Evolutionary conservation across 2,113 vertebrate species (phyloP).

Genomic region (Damaliscus lunatus): DNA sequence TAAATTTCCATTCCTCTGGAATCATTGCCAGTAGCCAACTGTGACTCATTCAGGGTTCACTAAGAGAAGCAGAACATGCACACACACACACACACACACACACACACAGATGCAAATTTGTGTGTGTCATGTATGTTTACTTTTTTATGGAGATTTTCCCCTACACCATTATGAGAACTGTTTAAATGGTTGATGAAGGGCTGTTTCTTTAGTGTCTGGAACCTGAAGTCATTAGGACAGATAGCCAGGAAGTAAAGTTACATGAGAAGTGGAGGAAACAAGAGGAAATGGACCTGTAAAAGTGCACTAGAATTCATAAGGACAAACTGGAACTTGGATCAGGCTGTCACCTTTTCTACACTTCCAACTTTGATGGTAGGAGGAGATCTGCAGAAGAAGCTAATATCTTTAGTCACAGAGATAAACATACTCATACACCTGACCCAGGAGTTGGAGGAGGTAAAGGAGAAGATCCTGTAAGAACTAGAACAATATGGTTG

Average conservation of each 20-base stretch:
- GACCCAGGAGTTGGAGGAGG: neutral
- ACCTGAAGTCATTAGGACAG: neutral
- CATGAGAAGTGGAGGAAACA: neutral
- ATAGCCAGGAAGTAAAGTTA: neutral
- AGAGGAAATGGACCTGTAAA: neutral
- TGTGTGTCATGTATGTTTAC: neutral
- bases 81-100: fast-evolving
- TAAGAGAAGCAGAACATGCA: neutral
- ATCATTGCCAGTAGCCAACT: neutral
- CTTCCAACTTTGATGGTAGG: neutral
- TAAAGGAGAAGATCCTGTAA: neutral
- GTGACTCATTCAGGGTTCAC: neutral
- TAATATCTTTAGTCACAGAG: neutral
- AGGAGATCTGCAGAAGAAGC: neutral
- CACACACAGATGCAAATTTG: neutral
- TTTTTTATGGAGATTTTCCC: neutral
- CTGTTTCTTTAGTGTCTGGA: neutral
- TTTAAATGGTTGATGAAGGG: neutral
- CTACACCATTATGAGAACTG: neutral
- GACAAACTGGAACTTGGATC: neutral
- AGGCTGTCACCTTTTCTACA: neutral
- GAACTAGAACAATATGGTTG: neutral
- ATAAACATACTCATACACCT: neutral
- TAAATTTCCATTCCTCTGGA: neutral
- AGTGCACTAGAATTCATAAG: neutral